Evolutionary conservation across 1,140 invertebrate species (phyloP).

Genomic region (Drosophila watanabei): DNA sequence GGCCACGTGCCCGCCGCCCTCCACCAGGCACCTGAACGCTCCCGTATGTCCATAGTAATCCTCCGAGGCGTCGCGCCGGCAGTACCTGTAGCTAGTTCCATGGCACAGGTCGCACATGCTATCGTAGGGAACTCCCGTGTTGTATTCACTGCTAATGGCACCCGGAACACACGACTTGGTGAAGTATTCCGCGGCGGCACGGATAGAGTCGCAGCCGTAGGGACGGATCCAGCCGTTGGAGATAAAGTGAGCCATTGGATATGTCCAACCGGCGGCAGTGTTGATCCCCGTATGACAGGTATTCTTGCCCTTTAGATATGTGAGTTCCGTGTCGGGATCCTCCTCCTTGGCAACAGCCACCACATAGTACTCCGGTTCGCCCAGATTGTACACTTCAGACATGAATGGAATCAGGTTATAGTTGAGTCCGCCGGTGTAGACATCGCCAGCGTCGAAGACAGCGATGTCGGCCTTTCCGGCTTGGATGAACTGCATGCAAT

Average conservation of each 20-base stretch:
- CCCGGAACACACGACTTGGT: constrained; percentile 96
- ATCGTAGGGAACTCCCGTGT: constrained; percentile 92
- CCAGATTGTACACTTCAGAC: constrained; percentile 95
- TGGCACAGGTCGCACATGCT: constrained; percentile 98
- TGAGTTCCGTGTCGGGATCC: constrained; percentile 94
- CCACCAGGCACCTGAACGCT: constrained; percentile 96
- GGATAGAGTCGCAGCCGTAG: constrained; percentile 95
- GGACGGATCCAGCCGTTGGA: constrained; percentile 97
- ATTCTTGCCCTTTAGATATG: constrained; percentile 94
- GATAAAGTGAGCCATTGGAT: constrained; percentile 96
- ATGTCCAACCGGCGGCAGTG: constrained; percentile 97
- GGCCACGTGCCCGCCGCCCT: constrained; percentile 97
- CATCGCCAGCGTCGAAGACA: constrained; percentile 96
- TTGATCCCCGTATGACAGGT: constrained; percentile 97
- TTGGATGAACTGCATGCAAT: constrained; percentile 95
- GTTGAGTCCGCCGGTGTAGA: constrained; percentile 94
- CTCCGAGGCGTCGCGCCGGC: constrained; percentile 93
- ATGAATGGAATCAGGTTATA: constrained; percentile 95
- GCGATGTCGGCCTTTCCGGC: constrained; percentile 94
- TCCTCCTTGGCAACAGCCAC: constrained; percentile 97
- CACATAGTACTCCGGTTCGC: constrained; percentile 95
- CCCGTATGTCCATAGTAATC: constrained; percentile 96
- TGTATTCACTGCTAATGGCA: constrained; percentile 94
- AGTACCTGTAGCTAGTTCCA: constrained; percentile 93
- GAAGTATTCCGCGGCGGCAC: constrained; percentile 97